phyloP scores from a whole-genome alignment of 2,888 invertebrate species.

The Prosapia bicincta region DNA sequence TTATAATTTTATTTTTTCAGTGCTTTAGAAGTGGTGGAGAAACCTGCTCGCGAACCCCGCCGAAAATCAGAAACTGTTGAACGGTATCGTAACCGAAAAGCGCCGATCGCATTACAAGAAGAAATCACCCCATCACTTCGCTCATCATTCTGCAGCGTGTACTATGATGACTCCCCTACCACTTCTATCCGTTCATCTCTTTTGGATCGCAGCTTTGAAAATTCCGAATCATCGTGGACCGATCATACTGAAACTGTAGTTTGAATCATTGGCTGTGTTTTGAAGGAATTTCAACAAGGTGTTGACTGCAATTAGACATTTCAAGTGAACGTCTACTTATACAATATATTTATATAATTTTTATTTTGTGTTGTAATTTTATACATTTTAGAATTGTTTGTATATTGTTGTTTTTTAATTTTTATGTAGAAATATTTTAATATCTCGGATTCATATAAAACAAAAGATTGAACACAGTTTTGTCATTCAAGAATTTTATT shows the following conservation, averaged over 20 bases:
- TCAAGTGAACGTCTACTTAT: neutral
- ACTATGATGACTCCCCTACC: slow-evolving; percentile 9
- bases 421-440: neutral
- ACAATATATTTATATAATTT: neutral
- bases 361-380: neutral
- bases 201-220: slow-evolving; percentile 7
- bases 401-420: neutral
- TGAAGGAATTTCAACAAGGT: neutral
- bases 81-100: slow-evolving; percentile 30
- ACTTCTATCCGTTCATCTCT: slow-evolving; percentile 27
- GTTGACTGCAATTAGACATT: neutral
- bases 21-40: neutral
- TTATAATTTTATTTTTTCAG: neutral
- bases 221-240: neutral
- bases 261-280: neutral
- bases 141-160: slow-evolving; percentile 40
- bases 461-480: no score
- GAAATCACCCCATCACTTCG: slow-evolving; percentile 43
- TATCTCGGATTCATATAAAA: no score
- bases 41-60: neutral
- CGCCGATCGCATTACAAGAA: slow-evolving; percentile 42
- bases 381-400: neutral
- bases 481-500: no score
- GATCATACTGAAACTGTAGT: neutral
- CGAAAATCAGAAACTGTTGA: slow-evolving; percentile 22